Base-by-base conservation (phyloP, 2,797 vertebrate species). In the Crax fasciolata region DNA sequence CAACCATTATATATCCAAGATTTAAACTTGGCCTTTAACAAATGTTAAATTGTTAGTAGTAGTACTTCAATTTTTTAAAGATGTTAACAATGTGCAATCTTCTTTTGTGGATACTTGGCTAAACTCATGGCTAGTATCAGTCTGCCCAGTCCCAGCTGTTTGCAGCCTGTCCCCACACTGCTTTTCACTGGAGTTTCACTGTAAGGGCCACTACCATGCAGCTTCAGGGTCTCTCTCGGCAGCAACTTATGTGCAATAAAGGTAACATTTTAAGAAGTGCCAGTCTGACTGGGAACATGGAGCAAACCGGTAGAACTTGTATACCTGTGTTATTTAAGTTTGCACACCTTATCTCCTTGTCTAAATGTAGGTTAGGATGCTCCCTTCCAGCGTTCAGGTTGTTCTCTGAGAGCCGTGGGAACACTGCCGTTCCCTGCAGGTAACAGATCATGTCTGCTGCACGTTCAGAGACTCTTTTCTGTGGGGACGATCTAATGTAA, bases 361-460 rank as follows among this genome's bases (percentile, higher is more conserved):
- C 93, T 52, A 57, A 21, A 83, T 2, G 11, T 18, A 8, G 73
- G 84, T 94, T 59, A 38, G 39, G 67, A 6, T 87, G 73, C 30
- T 76, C 67, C 54, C 43, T 89, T 79, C 48, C 48, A 66, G 65
- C 62, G 39, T 27, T 79, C 44, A 14, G 58, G 48, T 3, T 91
- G 96, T 96, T 94, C 52, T 94, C 52, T 95, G 97, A 98, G 97
- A 97, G 92, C 93, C 90, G 95, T 97, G 97, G 96, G 97, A 98
- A 98, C 87, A 85, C 1, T 10, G 65, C 62, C 79, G 84, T 96
- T 94, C 74, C 84, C 74, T 87, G 76, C 70, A 75, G 91, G 70
- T 88, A 48, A 92, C 54, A 94, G 87, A 72, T 95, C 74, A 59
- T 94, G 82, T 84, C 92, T 86, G 70, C 61, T 63, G 44, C 84